phyloP scores from a whole-genome alignment of 2,113 vertebrate species.

The Eudyptes chrysolophus region DNA sequence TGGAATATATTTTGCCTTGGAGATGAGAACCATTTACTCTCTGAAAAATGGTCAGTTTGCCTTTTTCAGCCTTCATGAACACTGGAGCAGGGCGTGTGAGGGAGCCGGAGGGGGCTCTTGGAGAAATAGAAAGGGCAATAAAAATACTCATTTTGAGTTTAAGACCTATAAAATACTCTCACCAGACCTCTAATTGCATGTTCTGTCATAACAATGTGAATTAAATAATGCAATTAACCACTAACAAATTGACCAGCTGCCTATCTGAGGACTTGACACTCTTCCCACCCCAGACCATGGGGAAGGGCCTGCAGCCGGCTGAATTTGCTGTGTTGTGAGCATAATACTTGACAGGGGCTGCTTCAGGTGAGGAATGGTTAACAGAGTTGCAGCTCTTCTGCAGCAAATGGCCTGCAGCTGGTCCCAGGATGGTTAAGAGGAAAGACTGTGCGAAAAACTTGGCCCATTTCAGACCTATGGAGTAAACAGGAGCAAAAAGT shows the following conservation, averaged over 20 bases:
- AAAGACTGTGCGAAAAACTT: background rate
- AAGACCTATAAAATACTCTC: background rate
- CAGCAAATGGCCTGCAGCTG: background rate
- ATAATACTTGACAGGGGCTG: background rate
- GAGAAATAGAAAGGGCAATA: background rate
- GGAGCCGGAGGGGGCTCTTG: background rate
- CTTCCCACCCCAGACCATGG: background rate
- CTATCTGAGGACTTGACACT: background rate
- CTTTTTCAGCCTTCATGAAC: background rate
- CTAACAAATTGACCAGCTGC: slow-evolving; percentile 3
- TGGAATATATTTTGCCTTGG: slow-evolving; percentile 45
- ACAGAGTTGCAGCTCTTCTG: background rate
- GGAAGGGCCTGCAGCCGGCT: background rate
- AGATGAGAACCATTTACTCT: slow-evolving; percentile 1
- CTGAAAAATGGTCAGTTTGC: slow-evolving; percentile 6
- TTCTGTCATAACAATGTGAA: background rate
- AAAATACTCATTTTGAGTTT: slow-evolving; percentile 10
- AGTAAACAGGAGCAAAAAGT: background rate
- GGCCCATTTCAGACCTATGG: background rate
- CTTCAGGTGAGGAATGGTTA: background rate
- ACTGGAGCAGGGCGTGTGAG: background rate
- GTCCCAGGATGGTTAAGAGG: background rate
- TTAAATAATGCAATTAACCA: slow-evolving; percentile 5
- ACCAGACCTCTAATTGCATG: background rate
- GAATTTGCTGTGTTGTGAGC: background rate